Percentiles rank a stretch among this genome's conserved stretches.
Conservation (phyloP, 1,140 invertebrate species). For the Helicoverpa zea region DNA sequence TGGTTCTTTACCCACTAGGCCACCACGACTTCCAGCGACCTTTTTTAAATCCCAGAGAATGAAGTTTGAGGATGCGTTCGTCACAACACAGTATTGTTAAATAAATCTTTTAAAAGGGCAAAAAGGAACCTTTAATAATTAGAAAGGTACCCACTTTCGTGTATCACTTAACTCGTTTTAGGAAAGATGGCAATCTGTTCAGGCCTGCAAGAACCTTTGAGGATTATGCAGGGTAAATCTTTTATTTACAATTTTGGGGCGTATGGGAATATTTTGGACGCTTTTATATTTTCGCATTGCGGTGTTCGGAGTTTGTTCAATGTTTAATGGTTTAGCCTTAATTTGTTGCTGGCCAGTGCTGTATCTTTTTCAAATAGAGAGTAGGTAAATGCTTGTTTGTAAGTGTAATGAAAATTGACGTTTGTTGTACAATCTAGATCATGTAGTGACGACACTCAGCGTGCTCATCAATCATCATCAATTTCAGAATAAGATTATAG, state of each 20-base stretch:
- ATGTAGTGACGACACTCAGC: too few species aligned
- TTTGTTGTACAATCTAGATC: too few species aligned
- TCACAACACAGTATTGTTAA: constrained; percentile 27
- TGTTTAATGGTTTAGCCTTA: background rate
- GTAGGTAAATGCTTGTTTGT: too few species aligned
- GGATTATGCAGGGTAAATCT: constrained; percentile 23
- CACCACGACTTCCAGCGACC: too few species aligned
- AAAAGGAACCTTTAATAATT: constrained; percentile 28
- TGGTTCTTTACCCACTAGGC: too few species aligned
- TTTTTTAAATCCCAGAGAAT: constrained; percentile 20
- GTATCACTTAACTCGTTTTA: constrained; percentile 38
- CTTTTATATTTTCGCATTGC: background rate
- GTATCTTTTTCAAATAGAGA: background rate
- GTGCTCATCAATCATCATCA: too few species aligned
- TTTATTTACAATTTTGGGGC: background rate
- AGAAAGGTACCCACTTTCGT: constrained; percentile 33
- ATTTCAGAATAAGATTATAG: too few species aligned
- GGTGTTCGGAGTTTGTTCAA: background rate
- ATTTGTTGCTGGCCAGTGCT: background rate
- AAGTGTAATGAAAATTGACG: too few species aligned
- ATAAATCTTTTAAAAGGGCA: constrained; percentile 38
- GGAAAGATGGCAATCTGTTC: constrained; percentile 35
- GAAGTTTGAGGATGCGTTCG: background rate
- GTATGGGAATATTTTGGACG: background rate
- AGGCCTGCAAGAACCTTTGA: constrained; percentile 11